phyloP scores from a whole-genome alignment of 2,797 vertebrate genomes.

The Muraenolepis orangiensis region DNA sequence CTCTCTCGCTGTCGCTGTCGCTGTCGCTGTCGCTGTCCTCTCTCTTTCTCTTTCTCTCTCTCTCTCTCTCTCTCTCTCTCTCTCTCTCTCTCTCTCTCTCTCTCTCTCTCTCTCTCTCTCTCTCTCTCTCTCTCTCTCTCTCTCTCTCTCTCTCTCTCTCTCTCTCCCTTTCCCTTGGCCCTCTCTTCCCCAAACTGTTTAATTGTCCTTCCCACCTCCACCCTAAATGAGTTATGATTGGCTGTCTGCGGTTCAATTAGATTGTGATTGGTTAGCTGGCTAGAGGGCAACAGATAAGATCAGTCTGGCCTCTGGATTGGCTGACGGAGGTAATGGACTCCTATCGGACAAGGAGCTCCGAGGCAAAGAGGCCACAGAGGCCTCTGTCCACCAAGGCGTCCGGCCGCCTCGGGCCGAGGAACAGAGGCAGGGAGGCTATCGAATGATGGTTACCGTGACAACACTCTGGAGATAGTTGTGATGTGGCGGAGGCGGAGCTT shows the following conservation, averaged over 20 bases:
- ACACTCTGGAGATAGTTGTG: not conserved
- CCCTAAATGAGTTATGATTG: constrained; percentile 59
- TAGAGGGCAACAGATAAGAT: constrained; percentile 51
- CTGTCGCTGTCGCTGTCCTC: too few species aligned
- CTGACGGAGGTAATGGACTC: constrained; percentile 51
- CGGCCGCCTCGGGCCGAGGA: too few species aligned
- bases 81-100: not conserved
- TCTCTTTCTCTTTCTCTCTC: not conserved
- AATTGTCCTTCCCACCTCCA: constrained; percentile 44
- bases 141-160: not conserved
- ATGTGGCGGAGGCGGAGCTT: not conserved
- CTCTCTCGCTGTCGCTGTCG: not conserved
- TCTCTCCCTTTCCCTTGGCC: not conserved
- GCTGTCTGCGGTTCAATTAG: constrained; percentile 45
- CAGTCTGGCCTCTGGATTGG: constrained; percentile 36
- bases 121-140: constrained; percentile 2
- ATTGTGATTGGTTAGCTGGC: constrained; percentile 54
- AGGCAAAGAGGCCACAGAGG: not conserved
- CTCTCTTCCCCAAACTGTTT: not conserved
- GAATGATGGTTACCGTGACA: not conserved
- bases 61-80: not conserved
- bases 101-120: not conserved
- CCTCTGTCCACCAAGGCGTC: not conserved
- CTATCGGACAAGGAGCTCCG: constrained; percentile 25
- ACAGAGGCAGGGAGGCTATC: not conserved